phyloP scores from a whole-genome alignment of 2,113 vertebrate genomes.

The Accipiter cooperii region DNA sequence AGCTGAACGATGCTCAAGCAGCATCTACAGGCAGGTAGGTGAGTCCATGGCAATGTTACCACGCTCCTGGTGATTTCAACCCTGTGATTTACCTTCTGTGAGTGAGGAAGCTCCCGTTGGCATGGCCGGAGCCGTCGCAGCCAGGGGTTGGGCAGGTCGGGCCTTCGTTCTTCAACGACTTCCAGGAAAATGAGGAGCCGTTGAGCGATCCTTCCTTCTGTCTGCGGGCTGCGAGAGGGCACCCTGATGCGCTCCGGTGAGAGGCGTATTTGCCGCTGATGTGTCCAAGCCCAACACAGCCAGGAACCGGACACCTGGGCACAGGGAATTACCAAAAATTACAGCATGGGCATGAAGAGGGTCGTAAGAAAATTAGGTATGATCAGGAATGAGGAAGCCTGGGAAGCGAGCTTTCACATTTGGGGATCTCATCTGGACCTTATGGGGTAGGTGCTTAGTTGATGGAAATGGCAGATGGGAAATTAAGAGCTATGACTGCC shows the following conservation, averaged over 20 bases:
- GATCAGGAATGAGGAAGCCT: background rate
- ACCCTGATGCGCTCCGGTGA: slow-evolving; percentile 95
- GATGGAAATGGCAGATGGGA: background rate
- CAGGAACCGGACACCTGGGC: slow-evolving; percentile 90
- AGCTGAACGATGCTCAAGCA: background rate
- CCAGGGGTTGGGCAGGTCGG: slow-evolving; percentile 92
- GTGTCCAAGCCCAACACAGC: slow-evolving; percentile 94
- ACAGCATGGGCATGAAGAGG: background rate
- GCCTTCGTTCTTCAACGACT: slow-evolving; percentile 92
- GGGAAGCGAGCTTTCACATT: accelerated
- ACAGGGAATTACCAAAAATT: background rate
- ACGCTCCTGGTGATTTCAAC: accelerated
- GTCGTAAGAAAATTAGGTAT: accelerated
- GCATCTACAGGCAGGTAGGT: background rate
- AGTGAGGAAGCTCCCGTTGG: slow-evolving; percentile 97
- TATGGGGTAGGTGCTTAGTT: background rate
- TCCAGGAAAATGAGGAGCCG: slow-evolving; percentile 92
- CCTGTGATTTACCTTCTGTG: slow-evolving; percentile 84
- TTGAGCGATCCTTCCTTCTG: slow-evolving; percentile 95
- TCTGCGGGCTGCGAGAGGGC: slow-evolving; percentile 89
- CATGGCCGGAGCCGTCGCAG: slow-evolving; percentile 93
- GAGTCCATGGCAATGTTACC: accelerated
- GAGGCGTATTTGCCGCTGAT: slow-evolving; percentile 98
- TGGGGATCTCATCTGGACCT: background rate
- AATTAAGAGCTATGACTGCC: background rate